Conservation (phyloP, 2,113 vertebrate species). For the Azemiops feae region DNA sequence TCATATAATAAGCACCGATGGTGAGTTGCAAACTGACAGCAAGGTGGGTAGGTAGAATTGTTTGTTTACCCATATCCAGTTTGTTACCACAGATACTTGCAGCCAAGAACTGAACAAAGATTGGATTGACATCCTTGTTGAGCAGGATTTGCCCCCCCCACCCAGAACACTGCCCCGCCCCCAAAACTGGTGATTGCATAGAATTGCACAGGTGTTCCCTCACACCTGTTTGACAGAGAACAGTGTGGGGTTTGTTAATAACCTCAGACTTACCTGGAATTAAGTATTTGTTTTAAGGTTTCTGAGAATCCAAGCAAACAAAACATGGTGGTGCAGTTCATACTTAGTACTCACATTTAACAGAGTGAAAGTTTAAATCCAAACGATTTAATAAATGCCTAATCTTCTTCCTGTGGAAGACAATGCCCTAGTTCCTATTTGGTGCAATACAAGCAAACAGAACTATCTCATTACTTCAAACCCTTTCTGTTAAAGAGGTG, state of each 20-base stretch:
- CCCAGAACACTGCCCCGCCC: constrained; percentile 41
- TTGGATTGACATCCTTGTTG: constrained; percentile 73
- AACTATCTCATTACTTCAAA: neutral
- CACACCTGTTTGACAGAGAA: constrained; percentile 71
- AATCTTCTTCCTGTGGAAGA: neutral
- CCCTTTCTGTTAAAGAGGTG: neutral
- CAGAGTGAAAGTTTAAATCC: neutral
- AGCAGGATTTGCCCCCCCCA: constrained; percentile 71
- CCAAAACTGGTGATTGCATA: constrained; percentile 55
- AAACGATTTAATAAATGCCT: neutral
- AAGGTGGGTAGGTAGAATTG: constrained; percentile 47
- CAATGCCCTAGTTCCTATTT: neutral
- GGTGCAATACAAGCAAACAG: neutral
- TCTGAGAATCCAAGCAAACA: constrained; percentile 57
- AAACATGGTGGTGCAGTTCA: constrained; percentile 23
- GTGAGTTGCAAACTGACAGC: constrained; percentile 69
- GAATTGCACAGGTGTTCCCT: constrained; percentile 69
- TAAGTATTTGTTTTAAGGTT: constrained; percentile 56
- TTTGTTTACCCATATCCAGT: constrained; percentile 51
- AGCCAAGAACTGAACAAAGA: constrained; percentile 57
- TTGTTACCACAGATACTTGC: constrained; percentile 63
- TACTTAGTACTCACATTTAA: neutral
- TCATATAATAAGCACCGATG: constrained; percentile 69
- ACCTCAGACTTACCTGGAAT: constrained; percentile 55
- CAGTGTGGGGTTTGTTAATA: constrained; percentile 60